Conservation (phyloP, 2,888 invertebrate species). For the Xestia c-nigrum region DNA sequence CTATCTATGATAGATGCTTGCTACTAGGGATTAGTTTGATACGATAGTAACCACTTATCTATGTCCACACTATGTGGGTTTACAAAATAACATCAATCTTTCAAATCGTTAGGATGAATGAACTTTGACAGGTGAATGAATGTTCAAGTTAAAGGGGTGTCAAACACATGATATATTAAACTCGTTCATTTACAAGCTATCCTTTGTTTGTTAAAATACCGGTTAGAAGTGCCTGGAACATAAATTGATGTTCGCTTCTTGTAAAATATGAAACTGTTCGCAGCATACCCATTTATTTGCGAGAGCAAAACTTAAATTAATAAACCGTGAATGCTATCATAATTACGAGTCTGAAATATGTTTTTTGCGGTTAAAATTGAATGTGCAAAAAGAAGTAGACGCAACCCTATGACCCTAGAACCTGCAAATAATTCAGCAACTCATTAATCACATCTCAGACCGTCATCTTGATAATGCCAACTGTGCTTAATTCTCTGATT, state of each 20-base stretch:
- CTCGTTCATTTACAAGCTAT: constrained; percentile 50
- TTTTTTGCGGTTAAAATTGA: constrained; percentile 41
- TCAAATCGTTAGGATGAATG: constrained; percentile 68
- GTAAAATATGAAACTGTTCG: constrained; percentile 47
- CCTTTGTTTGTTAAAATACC: constrained; percentile 59
- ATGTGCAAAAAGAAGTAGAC: constrained; percentile 41
- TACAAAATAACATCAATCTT: constrained; percentile 63
- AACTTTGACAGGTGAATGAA: constrained; percentile 71
- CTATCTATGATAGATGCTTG: constrained; percentile 47
- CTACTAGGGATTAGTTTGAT: constrained; percentile 35
- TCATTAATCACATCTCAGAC: constrained; percentile 71
- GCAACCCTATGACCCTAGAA: constrained; percentile 57
- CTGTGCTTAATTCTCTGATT: constrained; percentile 55
- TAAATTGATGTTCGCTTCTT: constrained; percentile 44
- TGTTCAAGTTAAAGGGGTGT: constrained; percentile 66
- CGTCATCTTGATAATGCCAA: constrained; percentile 66
- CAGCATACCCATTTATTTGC: constrained; percentile 39
- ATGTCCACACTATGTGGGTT: constrained; percentile 30
- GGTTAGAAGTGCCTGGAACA: constrained; percentile 48
- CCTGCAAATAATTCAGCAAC: constrained; percentile 59
- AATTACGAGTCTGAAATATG: constrained; percentile 45
- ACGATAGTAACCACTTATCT: constrained; percentile 33
- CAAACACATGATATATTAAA: constrained; percentile 62
- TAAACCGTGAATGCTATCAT: constrained; percentile 39
- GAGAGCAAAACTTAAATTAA: constrained; percentile 53